Evolutionary conservation across 2,888 invertebrate species (phyloP), one percentile per base, ranked within the genome.

Genomic region (Pammene fasciana): DNA sequence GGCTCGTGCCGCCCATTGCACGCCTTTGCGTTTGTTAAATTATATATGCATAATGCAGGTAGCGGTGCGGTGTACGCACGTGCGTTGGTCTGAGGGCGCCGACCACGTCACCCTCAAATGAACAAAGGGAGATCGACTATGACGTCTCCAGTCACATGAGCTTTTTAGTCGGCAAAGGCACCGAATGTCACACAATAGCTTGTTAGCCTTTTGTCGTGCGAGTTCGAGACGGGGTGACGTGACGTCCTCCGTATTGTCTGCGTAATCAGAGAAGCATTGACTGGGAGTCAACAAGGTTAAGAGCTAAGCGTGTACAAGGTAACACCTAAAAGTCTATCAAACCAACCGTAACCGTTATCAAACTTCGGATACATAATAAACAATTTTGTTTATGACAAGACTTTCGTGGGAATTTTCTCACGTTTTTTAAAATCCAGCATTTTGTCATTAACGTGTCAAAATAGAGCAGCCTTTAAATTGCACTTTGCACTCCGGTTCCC

Each of bases 171-270:
- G 9, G 41, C 50, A 41, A 60, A 36, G 74, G 74, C 77, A 79
- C 78, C 79, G 79, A 81, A 82, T 82, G 81, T 81, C 83, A 86
- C 82, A 90, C 91, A 92, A 91, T 90, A 77, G 84, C 85, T 88
- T 89, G 90, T 90, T 89, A 89, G 84, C 79, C 83, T 82, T 86
- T 88, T 88, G 87, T 87, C 87, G 86, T 85, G 87, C 84, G 78
- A 82, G 86, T 83, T 86, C 82, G 83, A 82, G 82, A 73, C 76
- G 65, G 66, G 76, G 77, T 80, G 82, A 82, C 86, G 85, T 86
- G 86, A 89, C 89, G 87, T 89, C 89, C 89, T 62, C 50, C 38
- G 79, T 79, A 85, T 87, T 89, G 89, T 89, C 82, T 82, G 77
- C 75, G 81, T 80, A 83, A 86, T 89, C 86, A 84, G 81, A 80